phyloP scores from a whole-genome alignment of 1,140 invertebrate genomes.

The Lasioglossum baleicum region DNA sequence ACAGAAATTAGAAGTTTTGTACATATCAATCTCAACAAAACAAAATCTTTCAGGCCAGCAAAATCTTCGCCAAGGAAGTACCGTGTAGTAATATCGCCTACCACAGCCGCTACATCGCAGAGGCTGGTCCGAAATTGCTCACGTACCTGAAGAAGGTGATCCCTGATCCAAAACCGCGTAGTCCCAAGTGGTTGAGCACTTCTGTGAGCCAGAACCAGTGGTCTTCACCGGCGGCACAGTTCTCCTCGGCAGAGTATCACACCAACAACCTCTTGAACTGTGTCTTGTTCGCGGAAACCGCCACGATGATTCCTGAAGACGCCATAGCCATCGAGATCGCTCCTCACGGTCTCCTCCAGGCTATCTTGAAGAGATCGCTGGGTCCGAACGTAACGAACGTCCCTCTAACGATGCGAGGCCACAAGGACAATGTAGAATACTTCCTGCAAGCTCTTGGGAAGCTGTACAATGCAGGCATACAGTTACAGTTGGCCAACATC shows the following conservation, averaged over 20 bases:
- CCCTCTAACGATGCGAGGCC: slow-evolving; percentile 88
- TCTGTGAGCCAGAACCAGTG: slow-evolving; percentile 90
- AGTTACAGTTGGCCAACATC: slow-evolving; percentile 82
- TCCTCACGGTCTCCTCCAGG: slow-evolving; percentile 88
- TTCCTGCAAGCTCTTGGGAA: slow-evolving; percentile 87
- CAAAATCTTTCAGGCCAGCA: slow-evolving; percentile 80
- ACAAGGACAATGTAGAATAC: slow-evolving; percentile 86
- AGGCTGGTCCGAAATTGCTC: slow-evolving; percentile 85
- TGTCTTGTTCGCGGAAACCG: slow-evolving; percentile 92
- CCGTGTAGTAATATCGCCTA: slow-evolving; percentile 86
- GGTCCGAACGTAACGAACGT: slow-evolving; percentile 84
- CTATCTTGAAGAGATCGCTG: slow-evolving; percentile 84
- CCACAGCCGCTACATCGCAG: slow-evolving; percentile 85
- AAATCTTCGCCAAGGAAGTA: slow-evolving; percentile 88
- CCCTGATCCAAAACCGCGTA: slow-evolving; percentile 85
- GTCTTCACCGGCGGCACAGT: slow-evolving; percentile 84
- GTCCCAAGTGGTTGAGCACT: slow-evolving; percentile 91
- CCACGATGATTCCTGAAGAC: slow-evolving; percentile 87
- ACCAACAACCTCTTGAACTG: slow-evolving; percentile 93
- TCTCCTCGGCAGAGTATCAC: slow-evolving; percentile 94
- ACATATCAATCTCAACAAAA: no score
- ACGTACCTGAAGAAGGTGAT: slow-evolving; percentile 87
- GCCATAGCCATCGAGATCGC: slow-evolving; percentile 91
- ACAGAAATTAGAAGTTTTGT: no score
- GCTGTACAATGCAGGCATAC: slow-evolving; percentile 84